Evolutionary conservation across 2,113 vertebrate species (phyloP).

Genomic region (Machaerirhynchus nigripectus): DNA sequence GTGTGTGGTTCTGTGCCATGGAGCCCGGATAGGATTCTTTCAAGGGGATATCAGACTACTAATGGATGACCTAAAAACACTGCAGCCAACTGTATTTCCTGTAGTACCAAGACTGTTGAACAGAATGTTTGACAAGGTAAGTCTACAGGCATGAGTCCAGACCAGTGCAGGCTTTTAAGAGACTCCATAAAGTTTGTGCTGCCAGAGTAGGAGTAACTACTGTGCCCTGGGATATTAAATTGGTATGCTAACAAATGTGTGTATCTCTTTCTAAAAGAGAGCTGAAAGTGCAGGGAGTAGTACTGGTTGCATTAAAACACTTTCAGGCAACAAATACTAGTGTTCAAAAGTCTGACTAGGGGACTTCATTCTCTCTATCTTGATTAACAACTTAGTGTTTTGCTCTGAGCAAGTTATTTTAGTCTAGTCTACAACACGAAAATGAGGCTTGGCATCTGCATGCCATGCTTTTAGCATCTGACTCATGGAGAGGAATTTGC

Average conservation of each 20-base stretch:
- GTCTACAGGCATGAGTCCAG: neutral
- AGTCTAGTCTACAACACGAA: neutral
- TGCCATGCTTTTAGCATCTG: neutral
- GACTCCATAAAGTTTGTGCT: neutral
- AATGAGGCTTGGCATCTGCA: neutral
- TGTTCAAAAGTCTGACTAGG: neutral
- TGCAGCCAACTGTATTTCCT: constrained; percentile 92
- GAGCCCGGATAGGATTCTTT: constrained; percentile 93
- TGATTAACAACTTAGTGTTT: neutral
- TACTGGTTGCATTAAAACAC: neutral
- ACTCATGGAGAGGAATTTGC: constrained; percentile 43
- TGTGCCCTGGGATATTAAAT: neutral
- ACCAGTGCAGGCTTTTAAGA: neutral
- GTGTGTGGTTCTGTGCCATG: constrained; percentile 87
- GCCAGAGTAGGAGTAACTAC: neutral
- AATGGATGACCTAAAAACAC: constrained; percentile 93
- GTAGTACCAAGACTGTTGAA: constrained; percentile 94
- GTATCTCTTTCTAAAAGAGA: neutral
- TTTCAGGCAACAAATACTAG: neutral
- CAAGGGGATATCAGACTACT: constrained; percentile 96
- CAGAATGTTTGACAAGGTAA: constrained; percentile 97
- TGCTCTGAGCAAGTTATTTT: neutral
- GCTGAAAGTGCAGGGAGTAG: neutral
- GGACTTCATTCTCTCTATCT: neutral
- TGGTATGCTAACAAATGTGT: neutral